These are phyloP conservation scores for Myotis vivesi DNA, from an alignment of 2,797 vertebrate species.

Conservation along the genomic window DNA sequence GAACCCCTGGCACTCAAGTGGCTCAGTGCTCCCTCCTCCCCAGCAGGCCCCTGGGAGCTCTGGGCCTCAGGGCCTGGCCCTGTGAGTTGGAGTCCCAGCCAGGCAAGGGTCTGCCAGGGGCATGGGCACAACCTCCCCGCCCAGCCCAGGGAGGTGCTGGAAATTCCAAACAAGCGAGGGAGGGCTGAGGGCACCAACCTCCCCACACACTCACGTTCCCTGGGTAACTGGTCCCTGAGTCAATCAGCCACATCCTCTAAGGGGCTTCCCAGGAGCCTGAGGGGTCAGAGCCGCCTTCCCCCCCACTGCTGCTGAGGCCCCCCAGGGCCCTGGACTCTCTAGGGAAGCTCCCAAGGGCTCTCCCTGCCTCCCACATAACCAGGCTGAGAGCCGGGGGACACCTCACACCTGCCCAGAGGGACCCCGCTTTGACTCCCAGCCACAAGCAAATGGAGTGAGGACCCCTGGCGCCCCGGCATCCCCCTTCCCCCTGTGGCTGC, in stretches of 20 bases:
- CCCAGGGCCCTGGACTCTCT: neutral
- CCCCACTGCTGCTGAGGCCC: neutral
- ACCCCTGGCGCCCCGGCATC: conserved; percentile 58
- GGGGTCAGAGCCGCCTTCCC: neutral
- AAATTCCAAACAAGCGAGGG: neutral
- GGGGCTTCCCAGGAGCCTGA: neutral
- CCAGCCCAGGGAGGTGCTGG: rapidly evolving
- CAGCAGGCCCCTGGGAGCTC: neutral
- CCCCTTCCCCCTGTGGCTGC: conserved; percentile 11
- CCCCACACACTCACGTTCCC: rapidly evolving
- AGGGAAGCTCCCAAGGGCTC: neutral
- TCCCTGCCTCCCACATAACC: neutral
- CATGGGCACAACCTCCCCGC: neutral
- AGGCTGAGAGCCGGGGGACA: conserved; percentile 32
- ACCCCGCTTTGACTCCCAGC: conserved; percentile 51
- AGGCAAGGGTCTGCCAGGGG: neutral
- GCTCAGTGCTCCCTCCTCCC: neutral
- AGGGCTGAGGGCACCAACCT: neutral
- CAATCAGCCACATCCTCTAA: neutral
- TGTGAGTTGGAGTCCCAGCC: neutral
- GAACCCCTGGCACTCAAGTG: neutral
- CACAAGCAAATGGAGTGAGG: conserved; percentile 50
- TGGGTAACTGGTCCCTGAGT: neutral
- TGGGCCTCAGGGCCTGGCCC: neutral
- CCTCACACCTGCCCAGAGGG: neutral